phyloP scores from a whole-genome alignment of 1,140 invertebrate species.

The Marisa cornuarietis region DNA sequence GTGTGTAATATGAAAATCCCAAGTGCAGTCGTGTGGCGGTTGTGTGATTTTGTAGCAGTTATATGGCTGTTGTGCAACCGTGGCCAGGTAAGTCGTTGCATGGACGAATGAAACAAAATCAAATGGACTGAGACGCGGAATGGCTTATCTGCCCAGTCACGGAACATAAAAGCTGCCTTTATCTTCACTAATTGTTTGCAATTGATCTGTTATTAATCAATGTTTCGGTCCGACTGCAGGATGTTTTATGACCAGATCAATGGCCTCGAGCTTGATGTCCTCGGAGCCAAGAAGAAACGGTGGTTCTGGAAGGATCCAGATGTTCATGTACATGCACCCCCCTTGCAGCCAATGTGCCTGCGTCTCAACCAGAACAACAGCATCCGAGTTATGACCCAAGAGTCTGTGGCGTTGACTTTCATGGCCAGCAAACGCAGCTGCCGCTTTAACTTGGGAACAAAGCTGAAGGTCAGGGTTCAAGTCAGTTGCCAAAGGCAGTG shows the following conservation, averaged over 20 bases:
- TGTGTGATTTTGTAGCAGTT: too few relatives aligned
- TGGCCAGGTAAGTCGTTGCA: too few relatives aligned
- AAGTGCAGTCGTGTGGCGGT: too few relatives aligned
- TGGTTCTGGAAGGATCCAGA: conserved; percentile 62
- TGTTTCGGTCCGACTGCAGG: conserved; percentile 33
- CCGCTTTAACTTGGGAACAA: conserved; percentile 62
- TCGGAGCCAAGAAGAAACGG: conserved; percentile 48
- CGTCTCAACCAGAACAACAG: conserved; percentile 53
- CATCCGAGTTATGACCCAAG: conserved; percentile 58
- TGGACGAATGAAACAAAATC: too few relatives aligned
- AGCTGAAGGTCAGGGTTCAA: conserved; percentile 52
- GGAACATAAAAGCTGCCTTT: too few relatives aligned
- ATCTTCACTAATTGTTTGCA: too few relatives aligned
- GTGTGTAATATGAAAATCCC: too few relatives aligned
- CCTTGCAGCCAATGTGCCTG: conserved; percentile 63
- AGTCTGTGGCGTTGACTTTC: conserved; percentile 59
- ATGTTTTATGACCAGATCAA: conserved; percentile 58
- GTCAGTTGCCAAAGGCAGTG: too few relatives aligned
- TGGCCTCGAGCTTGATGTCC: conserved; percentile 56
- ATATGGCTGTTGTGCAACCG: too few relatives aligned
- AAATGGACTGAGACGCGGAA: too few relatives aligned
- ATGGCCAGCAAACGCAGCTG: conserved; percentile 51
- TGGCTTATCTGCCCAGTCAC: too few relatives aligned
- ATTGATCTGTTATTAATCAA: not conserved
- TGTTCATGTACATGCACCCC: conserved; percentile 63